Evolutionary conservation across 2,113 vertebrate genomes (phyloP), one percentile per base, ranked within the genome.

Genomic region (Brachyhypopomus occidentalis): DNA sequence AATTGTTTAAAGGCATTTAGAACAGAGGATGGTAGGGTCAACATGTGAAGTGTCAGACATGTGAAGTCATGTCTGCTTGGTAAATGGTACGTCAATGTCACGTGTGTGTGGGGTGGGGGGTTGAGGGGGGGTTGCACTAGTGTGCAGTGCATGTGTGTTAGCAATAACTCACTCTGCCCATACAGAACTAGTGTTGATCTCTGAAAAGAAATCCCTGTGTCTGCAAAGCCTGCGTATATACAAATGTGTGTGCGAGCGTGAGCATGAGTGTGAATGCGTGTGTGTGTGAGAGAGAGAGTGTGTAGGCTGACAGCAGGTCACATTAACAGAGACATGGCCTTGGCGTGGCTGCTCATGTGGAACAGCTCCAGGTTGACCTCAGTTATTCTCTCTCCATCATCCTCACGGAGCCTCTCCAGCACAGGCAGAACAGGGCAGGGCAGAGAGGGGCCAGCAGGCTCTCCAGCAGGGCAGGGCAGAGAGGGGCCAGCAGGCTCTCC

Each of bases 1-100:
- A 74, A 80, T 80, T 80, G 79, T 74, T 66, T 80, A 80, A 80
- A 80, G 58, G 19, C 36, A 63, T 23, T n/a, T 14, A 80, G 71
- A 80, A 80, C n/a, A 74, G 72, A 66, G 45, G 45, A 74, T 59
- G 59, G 38, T 5, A 72, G 56, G 66, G 60, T 3, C 6, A 4
- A 38, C 6, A 38, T 3, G 36, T 55, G 41, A 62, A 66, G 34
- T n/a, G n/a, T n/a, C n/a, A n/a, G n/a, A n/a, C n/a, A n/a, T n/a
- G n/a, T n/a, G n/a, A n/a, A n/a, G n/a, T n/a, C 77, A 79, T 45
- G 58, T 63, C 34, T 79, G 55, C 55, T 79, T 38, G 41, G 69
- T 45, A 72, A 72, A 12, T 72, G 69, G 41, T n/a, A n/a, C n/a
- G n/a, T n/a, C 27, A 30, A 3, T 55, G 71, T 30, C 58, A 14